Base-by-base conservation (phyloP, 1,140 invertebrate genomes). In the Formica selysi region DNA sequence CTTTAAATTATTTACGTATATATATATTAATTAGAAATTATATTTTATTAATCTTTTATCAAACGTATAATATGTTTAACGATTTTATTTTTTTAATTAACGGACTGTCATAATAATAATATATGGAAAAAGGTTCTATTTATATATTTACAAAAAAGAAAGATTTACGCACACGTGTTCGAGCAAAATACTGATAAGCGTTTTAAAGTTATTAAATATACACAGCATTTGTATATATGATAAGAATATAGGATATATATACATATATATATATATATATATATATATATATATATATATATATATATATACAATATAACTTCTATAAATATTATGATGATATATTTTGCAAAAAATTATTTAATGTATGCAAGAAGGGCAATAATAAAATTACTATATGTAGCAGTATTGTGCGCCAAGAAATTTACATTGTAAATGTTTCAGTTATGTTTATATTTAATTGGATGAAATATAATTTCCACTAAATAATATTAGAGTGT, bases 241-340 rank as follows among this genome's bases (percentile, higher is more conserved):
- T 80, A 80, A 71, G 38, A 71, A 44, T 57, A 61, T 5, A 80
- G 16, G 0, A 4, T 32, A 73, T 29, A 78, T 64, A 16, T 38
- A 6, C 48, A 38, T 71, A 4, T 41, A 44, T n/a, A n/a, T n/a
- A n/a, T n/a, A n/a, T n/a, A n/a, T n/a, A n/a, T n/a, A n/a, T n/a
- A n/a, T n/a, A n/a, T n/a, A n/a, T n/a, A n/a, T n/a, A n/a, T n/a
- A n/a, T n/a, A n/a, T n/a, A n/a, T n/a, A n/a, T n/a, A n/a, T n/a
- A n/a, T n/a, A n/a, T n/a, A n/a, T 11, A 44, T 29, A 44, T 44
- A 41, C 8, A 13, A 19, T 76, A 19, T 79, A 76, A 61, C 32
- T 64, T 76, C 5, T 44, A 16, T 64, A 10, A 76, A 64, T 64
- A 5, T 76, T 5, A n/a, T 57, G 19, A 57, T 19, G 3, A 76